Evolutionary conservation across 2,888 invertebrate genomes (phyloP).

Genomic region (Thumatha senex): DNA sequence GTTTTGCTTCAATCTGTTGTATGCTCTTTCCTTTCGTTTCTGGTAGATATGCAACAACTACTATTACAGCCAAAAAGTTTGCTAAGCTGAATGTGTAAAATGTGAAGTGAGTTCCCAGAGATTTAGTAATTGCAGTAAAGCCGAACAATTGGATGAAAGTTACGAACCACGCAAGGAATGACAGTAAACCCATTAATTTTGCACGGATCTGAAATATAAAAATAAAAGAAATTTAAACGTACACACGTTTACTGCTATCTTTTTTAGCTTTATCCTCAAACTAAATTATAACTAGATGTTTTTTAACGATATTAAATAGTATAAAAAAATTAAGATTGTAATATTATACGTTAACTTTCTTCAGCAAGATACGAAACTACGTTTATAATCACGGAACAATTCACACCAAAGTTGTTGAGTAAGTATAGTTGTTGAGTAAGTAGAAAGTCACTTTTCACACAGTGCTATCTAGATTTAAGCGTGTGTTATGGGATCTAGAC

Average conservation of each 20-base stretch:
- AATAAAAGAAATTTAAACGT: background rate
- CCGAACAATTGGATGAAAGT: conserved; percentile 42
- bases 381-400: too few species aligned
- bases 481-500: too few species aligned
- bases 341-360: too few species aligned
- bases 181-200: conserved; percentile 48
- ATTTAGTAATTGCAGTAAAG: conserved; percentile 37
- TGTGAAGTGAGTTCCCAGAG: conserved; percentile 52
- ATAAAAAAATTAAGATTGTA: too few species aligned
- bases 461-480: too few species aligned
- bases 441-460: too few species aligned
- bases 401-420: too few species aligned
- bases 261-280: too few species aligned
- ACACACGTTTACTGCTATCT: background rate
- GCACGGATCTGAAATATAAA: conserved; percentile 49
- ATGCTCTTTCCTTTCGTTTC: conserved; percentile 69
- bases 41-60: conserved; percentile 54
- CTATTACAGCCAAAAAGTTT: conserved; percentile 50
- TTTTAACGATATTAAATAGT: too few species aligned
- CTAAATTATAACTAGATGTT: too few species aligned
- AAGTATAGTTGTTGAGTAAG: too few species aligned
- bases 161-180: conserved; percentile 47
- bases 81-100: conserved; percentile 58
- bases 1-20: conserved; percentile 51
- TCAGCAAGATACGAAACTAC: too few species aligned